Evolutionary conservation across 2,113 vertebrate genomes (phyloP), one percentile per base, ranked within the genome.

Genomic region (Dicerorhinus sumatrensis): DNA sequence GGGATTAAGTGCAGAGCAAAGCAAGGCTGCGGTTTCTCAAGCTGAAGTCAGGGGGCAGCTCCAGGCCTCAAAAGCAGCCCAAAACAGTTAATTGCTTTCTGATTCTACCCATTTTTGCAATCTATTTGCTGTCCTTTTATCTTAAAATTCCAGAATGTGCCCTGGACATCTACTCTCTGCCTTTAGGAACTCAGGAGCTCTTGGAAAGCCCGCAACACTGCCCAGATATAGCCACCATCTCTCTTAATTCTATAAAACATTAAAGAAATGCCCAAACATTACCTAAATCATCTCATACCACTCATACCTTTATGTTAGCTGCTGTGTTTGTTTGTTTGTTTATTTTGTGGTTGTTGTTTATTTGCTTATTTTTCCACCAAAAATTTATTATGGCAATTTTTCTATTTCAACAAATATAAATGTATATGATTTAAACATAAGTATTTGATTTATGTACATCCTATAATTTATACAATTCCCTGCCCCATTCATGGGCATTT

Each of bases 1-100:
- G 81, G 84, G 88, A 95, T 94, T 86, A 92, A 96, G 39, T 70
- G 51, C 86, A 5, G 6, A 79, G 81, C 89, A 88, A 95, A 70
- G 84, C 77, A 46, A 92, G 46, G 62, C 36, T 89, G 51, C 8
- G 56, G 90, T 95, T 96, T 42, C 89, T 89, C n/a, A 77, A 73
- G 76, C 70, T 82, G 60, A 86, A 48, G 36, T n/a, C 0, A 0
- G 63, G 25, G 25, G 76, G 18, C 17, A 58, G 63, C 63, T 92
- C 70, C 79, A 36, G 76, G 56, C n/a, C 81, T 39, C n/a, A 13
- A 33, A 96, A 95, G 36, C 51, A 65, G 48, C 12, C 29, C 23
- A 79, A 39, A 92, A 6, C 51, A 39, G 39, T 31, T 90, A 9
- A n/a, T 67, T 67, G n/a, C 21, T 84, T 92, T 58, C 69, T 0